Evolutionary conservation across 35 echinoderm and acorn worm species (phyloP), one percentile per base, ranked within the genome.

Genomic region (Chiridota heheva): DNA sequence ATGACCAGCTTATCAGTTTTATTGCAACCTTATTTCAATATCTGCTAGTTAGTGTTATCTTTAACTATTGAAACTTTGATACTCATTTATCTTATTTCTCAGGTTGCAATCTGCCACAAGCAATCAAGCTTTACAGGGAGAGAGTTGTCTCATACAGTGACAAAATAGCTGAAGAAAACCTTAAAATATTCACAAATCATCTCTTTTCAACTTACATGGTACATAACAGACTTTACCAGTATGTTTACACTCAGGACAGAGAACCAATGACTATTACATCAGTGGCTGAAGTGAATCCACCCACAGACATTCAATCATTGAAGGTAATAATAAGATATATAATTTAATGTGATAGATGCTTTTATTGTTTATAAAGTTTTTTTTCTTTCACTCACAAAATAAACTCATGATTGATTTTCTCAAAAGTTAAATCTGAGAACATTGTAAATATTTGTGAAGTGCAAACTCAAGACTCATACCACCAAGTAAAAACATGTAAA

Each of bases 141-240:
- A 67, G 81, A 34, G 77, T 67, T 24, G 10, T 90, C 36, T 15
- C 67, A 24, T 70, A 81, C 33, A 40, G 75, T 1, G 81, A 76
- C 27, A 36, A 47, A 17, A 80, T 87, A 44, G 43, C 41, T 36
- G 70, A 84, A 25, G 71, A 72, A 33, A 85, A 85, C 36, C 53
- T 91, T 27, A 87, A 84, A 63, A 72, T 86, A 17, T 91, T 91
- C 60, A 98, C 88, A 13, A 37, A 44, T 40, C 72, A 91, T 69
- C 66, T 98, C 64, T 98, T 98, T 68, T 72, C 51, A 24, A 97
- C 95, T 12, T 98, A 82, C 69, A 85, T 98, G 80, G 63, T 70
- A 32, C 95, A 98, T 53, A 91, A 88, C 46, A 72, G 63, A 66
- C 76, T 98, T 15, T 98, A 98, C 51, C 95, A 88, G 89, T 85